Evolutionary conservation across 2,113 vertebrate species (phyloP), one percentile per base, ranked within the genome.

Genomic region (Elephantulus edwardii): DNA sequence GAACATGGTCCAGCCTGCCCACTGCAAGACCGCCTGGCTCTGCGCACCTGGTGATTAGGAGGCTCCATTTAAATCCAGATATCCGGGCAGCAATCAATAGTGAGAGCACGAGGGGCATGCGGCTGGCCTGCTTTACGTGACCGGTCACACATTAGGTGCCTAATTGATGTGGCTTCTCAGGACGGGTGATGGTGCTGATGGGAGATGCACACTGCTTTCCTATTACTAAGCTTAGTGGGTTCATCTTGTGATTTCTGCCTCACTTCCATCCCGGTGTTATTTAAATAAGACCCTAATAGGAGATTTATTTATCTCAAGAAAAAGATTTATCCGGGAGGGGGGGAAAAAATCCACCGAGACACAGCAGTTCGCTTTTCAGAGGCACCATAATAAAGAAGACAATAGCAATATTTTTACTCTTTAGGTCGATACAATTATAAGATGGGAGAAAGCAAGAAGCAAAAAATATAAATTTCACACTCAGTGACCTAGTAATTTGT

Each of bases 381-480:
- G 40, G 62, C 74, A 6, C 90, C 83, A 62, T 93, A 93, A 95
- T 92, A 95, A 93, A 93, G 86, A 83, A 94, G 95, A 96, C 92
- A 95, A 95, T 93, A 93, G 93, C 92, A 93, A 95, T 95, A 96
- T 95, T 93, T 96, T 96, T 66, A 94, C 90, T 89, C 50, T 91
- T 95, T 88, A 79, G 90, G 92, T 95, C 91, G 75, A 96, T 96
- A 94, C 86, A 95, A 95, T 96, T 96, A 96, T 89, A 95, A 74
- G 90, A 93, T 78, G 38, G 77, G 62, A 91, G 85, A 96, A 94
- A 93, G 91, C 90, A 96, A 95, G 95, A 83, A 92, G 91, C 86
- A 94, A 96, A 95, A 64, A 95, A 94, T 92, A 96, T 94, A 95
- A 95, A 96, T 95, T 96, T 96, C 95, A 96, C 95, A 96, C 91